phyloP scores from a whole-genome alignment of 2,797 vertebrate genomes.

The Heliangelus exortis region DNA sequence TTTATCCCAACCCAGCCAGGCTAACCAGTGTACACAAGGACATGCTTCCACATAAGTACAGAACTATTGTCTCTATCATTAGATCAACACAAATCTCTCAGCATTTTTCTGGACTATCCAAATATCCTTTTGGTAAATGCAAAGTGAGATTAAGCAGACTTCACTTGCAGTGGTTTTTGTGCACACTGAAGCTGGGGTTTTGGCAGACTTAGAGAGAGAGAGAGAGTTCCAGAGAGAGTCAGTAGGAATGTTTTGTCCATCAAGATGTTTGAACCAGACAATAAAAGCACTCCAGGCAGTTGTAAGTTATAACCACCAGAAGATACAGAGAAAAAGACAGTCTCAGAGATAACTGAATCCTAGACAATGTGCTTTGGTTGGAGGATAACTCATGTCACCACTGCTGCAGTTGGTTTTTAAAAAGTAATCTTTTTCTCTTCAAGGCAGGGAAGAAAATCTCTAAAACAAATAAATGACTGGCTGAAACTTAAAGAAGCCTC shows the following conservation, averaged over 20 bases:
- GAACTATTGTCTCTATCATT: neutral
- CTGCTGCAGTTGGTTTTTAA: constrained; percentile 44
- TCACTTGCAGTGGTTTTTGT: neutral
- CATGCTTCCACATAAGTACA: neutral
- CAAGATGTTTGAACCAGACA: constrained; percentile 53
- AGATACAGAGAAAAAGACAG: constrained; percentile 28
- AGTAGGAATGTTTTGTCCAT: constrained; percentile 59
- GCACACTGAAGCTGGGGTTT: neutral
- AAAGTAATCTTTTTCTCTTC: constrained; percentile 62
- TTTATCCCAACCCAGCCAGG: neutral
- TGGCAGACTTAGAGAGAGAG: neutral
- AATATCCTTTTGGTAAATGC: neutral
- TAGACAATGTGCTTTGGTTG: constrained; percentile 20
- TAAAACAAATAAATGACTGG: constrained; percentile 43
- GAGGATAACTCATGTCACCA: constrained; percentile 54
- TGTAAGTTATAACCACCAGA: constrained; percentile 63
- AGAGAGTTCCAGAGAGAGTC: constrained; percentile 27
- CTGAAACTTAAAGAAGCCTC: constrained; percentile 15
- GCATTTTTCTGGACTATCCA: neutral
- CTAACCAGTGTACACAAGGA: neutral
- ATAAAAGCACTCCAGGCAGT: constrained; percentile 60
- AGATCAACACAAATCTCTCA: neutral
- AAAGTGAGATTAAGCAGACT: constrained; percentile 38
- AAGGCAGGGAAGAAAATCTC: constrained; percentile 42
- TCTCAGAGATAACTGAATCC: constrained; percentile 62